Evolutionary conservation across 2,888 invertebrate genomes (phyloP).

Genomic region (Drosophila planitibia): DNA sequence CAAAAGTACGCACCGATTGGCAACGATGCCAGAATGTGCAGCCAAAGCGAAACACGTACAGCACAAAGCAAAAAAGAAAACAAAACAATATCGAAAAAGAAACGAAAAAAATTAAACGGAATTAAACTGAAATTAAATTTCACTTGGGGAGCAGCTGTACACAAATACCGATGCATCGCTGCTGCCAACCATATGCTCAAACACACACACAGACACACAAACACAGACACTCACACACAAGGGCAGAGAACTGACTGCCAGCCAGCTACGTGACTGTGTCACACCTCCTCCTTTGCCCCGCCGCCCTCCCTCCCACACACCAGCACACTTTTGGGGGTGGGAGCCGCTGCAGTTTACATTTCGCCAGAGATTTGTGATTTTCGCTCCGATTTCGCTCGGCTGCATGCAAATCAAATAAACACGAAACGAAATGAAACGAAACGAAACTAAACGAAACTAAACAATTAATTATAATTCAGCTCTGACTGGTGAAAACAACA

Average conservation of each 20-base stretch:
- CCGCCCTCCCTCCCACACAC: too few relatives aligned
- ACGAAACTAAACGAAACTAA: slow-evolving; percentile 40
- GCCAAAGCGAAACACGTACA: slow-evolving; percentile 14
- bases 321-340: neutral
- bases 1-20: slow-evolving; percentile 63
- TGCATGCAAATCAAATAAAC: slow-evolving; percentile 55
- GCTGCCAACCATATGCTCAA: slow-evolving; percentile 32
- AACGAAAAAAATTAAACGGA: slow-evolving; percentile 18
- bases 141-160: slow-evolving; percentile 57
- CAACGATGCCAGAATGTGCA: slow-evolving; percentile 57
- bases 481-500: slow-evolving; percentile 63
- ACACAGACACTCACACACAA: slow-evolving; percentile 25
- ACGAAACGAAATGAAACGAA: slow-evolving; percentile 29
- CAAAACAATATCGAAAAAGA: neutral
- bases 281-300: neutral
- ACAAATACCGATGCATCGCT: slow-evolving; percentile 36
- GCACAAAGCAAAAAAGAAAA: slow-evolving; percentile 3
- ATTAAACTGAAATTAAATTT: slow-evolving; percentile 68
- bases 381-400: slow-evolving; percentile 38
- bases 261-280: slow-evolving; percentile 45
- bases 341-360: slow-evolving; percentile 8
- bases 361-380: slow-evolving; percentile 36
- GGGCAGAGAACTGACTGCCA: slow-evolving; percentile 19
- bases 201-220: slow-evolving; percentile 19
- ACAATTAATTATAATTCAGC: slow-evolving; percentile 36